Evolutionary conservation across 1,140 invertebrate species (phyloP), one percentile per base, ranked within the genome.

Genomic region (Drosophila tropicalis): DNA sequence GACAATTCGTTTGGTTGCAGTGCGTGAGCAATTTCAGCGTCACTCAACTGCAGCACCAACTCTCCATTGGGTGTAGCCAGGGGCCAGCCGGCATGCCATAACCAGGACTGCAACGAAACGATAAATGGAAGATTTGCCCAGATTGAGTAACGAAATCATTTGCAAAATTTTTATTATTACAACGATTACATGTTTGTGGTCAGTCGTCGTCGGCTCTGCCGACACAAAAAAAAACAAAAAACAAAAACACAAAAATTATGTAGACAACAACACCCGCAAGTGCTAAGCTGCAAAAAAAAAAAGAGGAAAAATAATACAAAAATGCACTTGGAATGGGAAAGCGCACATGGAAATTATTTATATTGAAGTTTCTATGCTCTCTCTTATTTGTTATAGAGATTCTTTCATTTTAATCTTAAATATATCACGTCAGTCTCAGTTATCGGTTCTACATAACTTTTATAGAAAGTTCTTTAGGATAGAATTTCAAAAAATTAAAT

Each of bases 51-150:
- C 65, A 92, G 62, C 55, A 92, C 80, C 67, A 92, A 58, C 55
- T 84, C 83, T 85, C 91, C 91, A 76, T 81, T 84, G 71, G 73
- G 72, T 63, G 89, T 86, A 67, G 87, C 87, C 76, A 92, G 76
- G 55, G 91, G 91, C 91, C 91, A 92, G 82, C 91, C 91, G 85
- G 91, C 68, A 75, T 80, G 76, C 91, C 91, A 92, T 71, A 90
- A 76, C 70, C 87, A 81, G 78, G 84, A 90, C 90, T 91, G 73
- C 40, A 81, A 82, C 36, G 65, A 76, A 72, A 39, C 51, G 76
- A 60, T 41, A 80, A 87, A 80, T 77, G 76, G 54, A 51, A 51
- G 44, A 51, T 51, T 51, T 51, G 44, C 2, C 44, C 44, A 80
- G 83, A 86, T 86, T 86, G 83, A 87, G 83, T 86, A 86, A 86